Evolutionary conservation across 2,888 invertebrate species (phyloP).

Genomic region (Acleris laterana): DNA sequence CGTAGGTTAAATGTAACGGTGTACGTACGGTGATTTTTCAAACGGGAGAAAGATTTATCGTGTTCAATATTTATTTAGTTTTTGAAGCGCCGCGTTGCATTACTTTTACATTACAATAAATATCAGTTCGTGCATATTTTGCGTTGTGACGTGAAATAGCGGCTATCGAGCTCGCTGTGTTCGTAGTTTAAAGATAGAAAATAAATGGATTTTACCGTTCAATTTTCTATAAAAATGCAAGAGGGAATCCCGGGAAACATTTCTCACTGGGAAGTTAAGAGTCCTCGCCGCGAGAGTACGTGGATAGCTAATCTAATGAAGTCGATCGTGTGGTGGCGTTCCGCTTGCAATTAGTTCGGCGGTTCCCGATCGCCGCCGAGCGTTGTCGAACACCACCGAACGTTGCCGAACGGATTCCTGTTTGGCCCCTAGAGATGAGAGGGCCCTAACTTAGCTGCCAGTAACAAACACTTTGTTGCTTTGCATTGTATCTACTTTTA

Average conservation of each 20-base stretch:
- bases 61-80: conserved; percentile 29
- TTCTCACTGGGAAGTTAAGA: conserved; percentile 30
- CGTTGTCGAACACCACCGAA: conserved; percentile 45
- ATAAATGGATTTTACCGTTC: conserved; percentile 15
- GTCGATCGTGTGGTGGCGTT: conserved; percentile 54
- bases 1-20: conserved; percentile 34
- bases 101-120: conserved; percentile 33
- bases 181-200: conserved; percentile 16
- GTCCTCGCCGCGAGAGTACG: conserved; percentile 41
- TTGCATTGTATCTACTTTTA: neutral
- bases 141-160: neutral
- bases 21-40: conserved; percentile 30
- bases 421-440: conserved; percentile 24
- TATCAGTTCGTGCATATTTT: conserved; percentile 6
- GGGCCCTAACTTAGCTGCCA: conserved; percentile 28
- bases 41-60: conserved; percentile 31
- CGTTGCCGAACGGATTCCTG: conserved; percentile 34
- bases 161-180: neutral
- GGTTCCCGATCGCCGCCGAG: conserved; percentile 45
- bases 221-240: conserved; percentile 34
- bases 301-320: conserved; percentile 57
- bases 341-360: conserved; percentile 65
- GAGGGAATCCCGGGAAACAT: conserved; percentile 31
- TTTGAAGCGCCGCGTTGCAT: conserved; percentile 23
- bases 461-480: neutral